Evolutionary conservation across 2,888 invertebrate species (phyloP), one percentile per base, ranked within the genome.

Genomic region (Cybosia mesomella): DNA sequence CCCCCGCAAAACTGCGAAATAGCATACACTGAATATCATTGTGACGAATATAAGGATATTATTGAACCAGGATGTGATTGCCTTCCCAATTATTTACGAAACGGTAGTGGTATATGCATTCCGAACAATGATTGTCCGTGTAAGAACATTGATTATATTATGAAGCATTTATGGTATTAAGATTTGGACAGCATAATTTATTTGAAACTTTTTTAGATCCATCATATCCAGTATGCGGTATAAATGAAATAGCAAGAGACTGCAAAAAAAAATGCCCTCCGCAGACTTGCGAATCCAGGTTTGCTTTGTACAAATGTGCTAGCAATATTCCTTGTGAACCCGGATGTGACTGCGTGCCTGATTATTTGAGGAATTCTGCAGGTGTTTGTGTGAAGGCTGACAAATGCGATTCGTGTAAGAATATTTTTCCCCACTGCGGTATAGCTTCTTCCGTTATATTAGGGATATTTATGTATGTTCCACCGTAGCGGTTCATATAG

Each of bases 331-430:
- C 78, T 1, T 89, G 88, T 67, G 77, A 83, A 64, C 71, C 76
- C 53, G 90, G 89, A 0, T 91, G 91, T 58, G 83, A 88, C 18
- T 91, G 90, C 68, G 74, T 83, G 2, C 54, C 77, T 0, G 85
- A 83, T 39, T 86, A 86, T 68, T 74, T 88, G n/a, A 86, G 85
- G 43, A 80, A 89, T 62, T 21, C 66, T 0, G 65, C 55, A 15
- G 84, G 80, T 22, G 64, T 73, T 22, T 89, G 88, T 70, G 75
- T 89, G 60, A 84, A 79, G 0, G 84, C 78, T 36, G 78, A 83
- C 4, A 49, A 83, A 61, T 90, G 89, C 63, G 71, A 81, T 57
- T 24, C 65, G 8, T 75, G 86, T 86, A 72, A 83, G 83, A 64
- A 43, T 15, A 18, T 34, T 22, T 18, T 7, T 49, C 8, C 49